Conservation (phyloP, 2,113 vertebrate species). For the Rousettus leschenaultii region DNA sequence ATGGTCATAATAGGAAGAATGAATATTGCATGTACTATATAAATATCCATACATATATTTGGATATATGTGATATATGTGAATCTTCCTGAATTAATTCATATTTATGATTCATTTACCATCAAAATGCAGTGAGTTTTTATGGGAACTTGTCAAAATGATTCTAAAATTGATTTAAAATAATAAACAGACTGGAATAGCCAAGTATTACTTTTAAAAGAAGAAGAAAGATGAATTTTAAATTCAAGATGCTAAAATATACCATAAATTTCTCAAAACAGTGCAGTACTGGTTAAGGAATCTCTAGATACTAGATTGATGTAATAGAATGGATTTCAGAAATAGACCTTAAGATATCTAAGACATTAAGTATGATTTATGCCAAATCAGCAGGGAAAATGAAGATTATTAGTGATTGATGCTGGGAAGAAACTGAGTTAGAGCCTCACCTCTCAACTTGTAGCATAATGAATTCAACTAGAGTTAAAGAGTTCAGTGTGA, state of each 20-base stretch:
- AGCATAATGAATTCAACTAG: neutral
- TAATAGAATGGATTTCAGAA: constrained; percentile 9
- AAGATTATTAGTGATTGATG: neutral
- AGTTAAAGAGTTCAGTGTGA: neutral
- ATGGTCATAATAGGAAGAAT: neutral
- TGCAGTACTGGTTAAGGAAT: neutral
- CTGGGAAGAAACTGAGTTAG: neutral
- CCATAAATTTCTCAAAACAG: neutral
- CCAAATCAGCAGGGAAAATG: neutral
- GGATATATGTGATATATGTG: neutral
- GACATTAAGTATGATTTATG: neutral
- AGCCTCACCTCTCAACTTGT: neutral
- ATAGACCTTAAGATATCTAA: neutral
- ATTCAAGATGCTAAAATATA: constrained; percentile 7
- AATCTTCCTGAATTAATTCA: neutral
- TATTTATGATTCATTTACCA: neutral
- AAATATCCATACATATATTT: neutral
- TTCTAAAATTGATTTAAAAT: constrained; percentile 40
- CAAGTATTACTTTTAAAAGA: neutral
- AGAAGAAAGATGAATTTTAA: constrained; percentile 23
- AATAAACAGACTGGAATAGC: neutral
- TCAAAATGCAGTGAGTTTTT: neutral
- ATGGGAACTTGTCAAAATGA: neutral
- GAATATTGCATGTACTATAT: neutral
- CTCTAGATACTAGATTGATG: neutral